Evolutionary conservation across 2,797 vertebrate species (phyloP), one percentile per base, ranked within the genome.

Genomic region (Aplochiton taeniatus): DNA sequence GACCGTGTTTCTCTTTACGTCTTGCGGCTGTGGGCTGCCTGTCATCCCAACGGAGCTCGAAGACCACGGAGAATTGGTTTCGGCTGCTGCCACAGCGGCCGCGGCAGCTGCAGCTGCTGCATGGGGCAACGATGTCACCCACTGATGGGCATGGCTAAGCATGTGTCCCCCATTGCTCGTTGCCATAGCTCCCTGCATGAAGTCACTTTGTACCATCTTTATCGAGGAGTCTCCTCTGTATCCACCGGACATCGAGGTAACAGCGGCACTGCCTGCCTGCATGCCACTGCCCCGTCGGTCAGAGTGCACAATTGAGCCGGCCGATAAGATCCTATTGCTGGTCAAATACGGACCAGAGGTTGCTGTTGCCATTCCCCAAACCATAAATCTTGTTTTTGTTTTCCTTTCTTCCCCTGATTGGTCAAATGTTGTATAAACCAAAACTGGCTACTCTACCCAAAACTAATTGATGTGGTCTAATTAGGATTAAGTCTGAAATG

Each of bases 131-230:
- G 96, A 94, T 72, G 96, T 96, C 74, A 98, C 95, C 96, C 96
- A 98, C 92, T 97, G 96, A 90, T 97, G 96, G 73, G 95, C 95
- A 92, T 96, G 95, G 92, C 94, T 96, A 61, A 98, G 89, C 96
- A 98, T 95, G 91, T 97, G 95, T 58, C 96, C 94, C 77, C 95
- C 96, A 91, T 96, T 98, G 88, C 94, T 95, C 75, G 94, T 93
- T 75, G 94, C 93, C 94, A 98, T 96, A 82, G 95, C 93, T 73
- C 95, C 95, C 83, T 95, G 96, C 96, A 97, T 96, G 90, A 98
- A 98, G 90, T 98, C 96, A 77, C 95, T 96, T 90, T 98, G 96
- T 75, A 95, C 95, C 95, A 97, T 97, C 92, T 98, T 97, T 47
- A 92, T 89, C n/a, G 95, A 84, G 43, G 95, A 93, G 84, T 97